Conservation (phyloP, 2,888 invertebrate genomes). For the Microctonus aethiopoides region DNA sequence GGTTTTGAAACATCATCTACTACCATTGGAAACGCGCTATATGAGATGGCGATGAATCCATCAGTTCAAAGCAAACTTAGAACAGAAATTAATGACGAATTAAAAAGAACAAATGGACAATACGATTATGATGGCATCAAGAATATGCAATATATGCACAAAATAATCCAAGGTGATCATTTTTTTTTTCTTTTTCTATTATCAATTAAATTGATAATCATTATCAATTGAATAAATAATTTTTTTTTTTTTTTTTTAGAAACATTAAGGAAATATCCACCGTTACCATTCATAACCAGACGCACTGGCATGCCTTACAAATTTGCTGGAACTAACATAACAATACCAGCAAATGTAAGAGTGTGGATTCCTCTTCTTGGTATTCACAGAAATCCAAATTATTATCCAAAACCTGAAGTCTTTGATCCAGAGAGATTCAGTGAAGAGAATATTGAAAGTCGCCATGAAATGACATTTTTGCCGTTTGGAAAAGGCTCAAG, state of each 20-base stretch:
- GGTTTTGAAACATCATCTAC: constrained; percentile 69
- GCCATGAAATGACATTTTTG: constrained; percentile 51
- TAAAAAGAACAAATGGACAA: constrained; percentile 53
- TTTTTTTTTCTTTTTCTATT: no score
- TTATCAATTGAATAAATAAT: constrained; percentile 17
- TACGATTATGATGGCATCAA: constrained; percentile 63
- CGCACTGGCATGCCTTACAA: constrained; percentile 49
- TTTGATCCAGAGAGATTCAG: constrained; percentile 57
- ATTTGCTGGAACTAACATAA: constrained; percentile 37
- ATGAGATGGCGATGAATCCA: constrained; percentile 64
- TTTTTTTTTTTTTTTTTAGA: constrained; percentile 56
- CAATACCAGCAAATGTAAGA: constrained; percentile 34
- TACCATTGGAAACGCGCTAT: constrained; percentile 64
- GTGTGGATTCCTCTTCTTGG: constrained; percentile 39
- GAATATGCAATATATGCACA: constrained; percentile 66
- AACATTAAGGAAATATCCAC: constrained; percentile 67
- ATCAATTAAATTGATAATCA: no score
- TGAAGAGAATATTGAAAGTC: constrained; percentile 41
- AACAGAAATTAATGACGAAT: constrained; percentile 58
- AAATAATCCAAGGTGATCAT: constrained; percentile 53
- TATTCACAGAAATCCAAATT: constrained; percentile 40
- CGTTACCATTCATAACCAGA: constrained; percentile 57
- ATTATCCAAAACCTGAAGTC: constrained; percentile 45
- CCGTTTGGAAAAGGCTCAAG: constrained; percentile 60
- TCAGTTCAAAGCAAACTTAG: constrained; percentile 63